A percentile compares a stretch with the other conserved stretches of the same genome.
These are phyloP conservation scores for Penaeus chinensis DNA, from an alignment of 1,140 invertebrate genomes.

Conservation along the genomic window DNA sequence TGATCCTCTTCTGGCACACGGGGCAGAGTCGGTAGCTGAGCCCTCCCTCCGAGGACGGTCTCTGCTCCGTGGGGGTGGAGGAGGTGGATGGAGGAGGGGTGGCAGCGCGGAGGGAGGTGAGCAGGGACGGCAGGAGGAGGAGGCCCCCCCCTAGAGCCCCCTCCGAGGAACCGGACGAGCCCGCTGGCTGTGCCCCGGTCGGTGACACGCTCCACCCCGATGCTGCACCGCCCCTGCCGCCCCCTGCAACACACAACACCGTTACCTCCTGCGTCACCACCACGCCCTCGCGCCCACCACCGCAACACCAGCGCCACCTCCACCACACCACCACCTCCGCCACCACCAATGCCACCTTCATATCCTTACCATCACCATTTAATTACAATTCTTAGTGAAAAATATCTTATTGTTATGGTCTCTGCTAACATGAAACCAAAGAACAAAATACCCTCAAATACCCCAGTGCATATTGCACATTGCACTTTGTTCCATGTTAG, in stretches of 20 bases:
- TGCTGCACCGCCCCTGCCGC: constrained; percentile 48
- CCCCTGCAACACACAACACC: constrained; percentile 58
- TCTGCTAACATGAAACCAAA: too few relatives aligned
- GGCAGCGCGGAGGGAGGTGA: constrained; percentile 52
- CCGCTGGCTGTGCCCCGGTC: constrained; percentile 39
- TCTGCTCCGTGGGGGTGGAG: constrained; percentile 46
- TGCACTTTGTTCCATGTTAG: too few relatives aligned
- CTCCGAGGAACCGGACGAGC: constrained; percentile 34
- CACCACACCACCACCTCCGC: background rate
- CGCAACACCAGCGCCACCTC: constrained; percentile 15
- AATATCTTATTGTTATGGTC: too few relatives aligned
- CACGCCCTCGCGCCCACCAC: constrained; percentile 18
- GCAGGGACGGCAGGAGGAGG: constrained; percentile 56
- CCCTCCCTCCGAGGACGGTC: constrained; percentile 77
- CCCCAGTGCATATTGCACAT: too few relatives aligned
- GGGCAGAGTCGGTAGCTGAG: constrained; percentile 61
- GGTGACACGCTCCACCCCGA: constrained; percentile 49
- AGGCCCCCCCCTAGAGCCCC: constrained; percentile 46
- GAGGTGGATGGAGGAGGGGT: constrained; percentile 59
- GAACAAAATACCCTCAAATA: too few relatives aligned
- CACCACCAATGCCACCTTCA: constrained; percentile 6
- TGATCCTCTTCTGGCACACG: constrained; percentile 62
- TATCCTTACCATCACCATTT: too few relatives aligned
- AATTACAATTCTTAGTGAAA: too few relatives aligned
- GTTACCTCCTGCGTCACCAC: constrained; percentile 31